Evolutionary conservation across 2,797 vertebrate species (phyloP).

Genomic region (Semaprochilodus insignis): DNA sequence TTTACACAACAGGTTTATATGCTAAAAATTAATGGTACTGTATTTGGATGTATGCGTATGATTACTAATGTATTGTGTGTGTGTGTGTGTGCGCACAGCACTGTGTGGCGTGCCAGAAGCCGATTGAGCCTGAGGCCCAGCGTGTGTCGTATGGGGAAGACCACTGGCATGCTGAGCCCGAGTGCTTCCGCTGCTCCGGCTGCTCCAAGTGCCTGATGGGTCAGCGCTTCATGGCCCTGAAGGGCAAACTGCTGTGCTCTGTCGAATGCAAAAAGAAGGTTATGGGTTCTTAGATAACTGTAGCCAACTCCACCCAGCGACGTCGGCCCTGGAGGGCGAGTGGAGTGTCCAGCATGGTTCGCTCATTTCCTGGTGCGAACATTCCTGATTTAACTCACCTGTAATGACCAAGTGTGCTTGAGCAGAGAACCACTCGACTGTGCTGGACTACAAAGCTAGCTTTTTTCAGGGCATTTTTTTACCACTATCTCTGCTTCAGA

Average conservation of each 20-base stretch:
- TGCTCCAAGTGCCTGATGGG: constrained; percentile 92
- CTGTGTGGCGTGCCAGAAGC: constrained; percentile 87
- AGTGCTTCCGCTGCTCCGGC: constrained; percentile 93
- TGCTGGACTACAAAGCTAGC: not conserved
- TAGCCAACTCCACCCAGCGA: not conserved
- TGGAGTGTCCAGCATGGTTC: not conserved
- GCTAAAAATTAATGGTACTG: no score
- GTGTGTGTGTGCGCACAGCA: constrained; percentile 72
- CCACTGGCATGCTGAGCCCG: constrained; percentile 89
- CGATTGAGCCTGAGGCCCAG: constrained; percentile 93
- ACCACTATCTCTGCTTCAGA: constrained; percentile 6
- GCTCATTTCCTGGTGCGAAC: not conserved
- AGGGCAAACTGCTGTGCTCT: constrained; percentile 92
- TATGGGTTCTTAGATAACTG: constrained; percentile 59
- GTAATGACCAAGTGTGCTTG: not conserved
- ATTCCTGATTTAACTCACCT: not conserved
- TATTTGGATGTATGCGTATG: not conserved
- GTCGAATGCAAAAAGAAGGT: constrained; percentile 94
- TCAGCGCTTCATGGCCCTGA: constrained; percentile 92
- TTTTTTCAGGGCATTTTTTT: not conserved
- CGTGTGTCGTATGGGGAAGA: constrained; percentile 91
- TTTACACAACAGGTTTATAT: no score
- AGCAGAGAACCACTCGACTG: not conserved
- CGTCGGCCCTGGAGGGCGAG: not conserved
- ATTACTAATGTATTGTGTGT: not conserved